Percentiles rank a stretch among this genome's conserved stretches.
phyloP scores from a whole-genome alignment of 2,888 invertebrate species.

The Cylloceria caligata region DNA sequence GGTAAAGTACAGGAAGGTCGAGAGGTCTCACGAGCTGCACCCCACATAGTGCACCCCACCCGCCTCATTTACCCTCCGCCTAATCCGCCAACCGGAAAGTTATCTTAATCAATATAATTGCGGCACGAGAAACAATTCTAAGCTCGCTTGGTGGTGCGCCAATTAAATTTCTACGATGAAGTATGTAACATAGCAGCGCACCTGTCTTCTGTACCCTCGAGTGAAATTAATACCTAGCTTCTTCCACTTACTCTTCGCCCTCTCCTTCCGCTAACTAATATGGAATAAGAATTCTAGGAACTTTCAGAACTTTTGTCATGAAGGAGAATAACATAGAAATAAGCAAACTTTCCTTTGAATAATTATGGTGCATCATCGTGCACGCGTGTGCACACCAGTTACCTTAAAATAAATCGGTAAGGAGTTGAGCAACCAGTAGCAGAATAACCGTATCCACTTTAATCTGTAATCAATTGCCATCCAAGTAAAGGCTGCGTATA shows the following conservation, averaged over 20 bases:
- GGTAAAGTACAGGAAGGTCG: conserved; percentile 62
- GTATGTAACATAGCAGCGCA: neutral
- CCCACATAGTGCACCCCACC: conserved; percentile 40
- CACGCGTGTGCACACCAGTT: too few species aligned
- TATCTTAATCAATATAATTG: conserved; percentile 68
- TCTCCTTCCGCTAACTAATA: conserved; percentile 52
- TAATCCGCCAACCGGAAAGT: conserved; percentile 54
- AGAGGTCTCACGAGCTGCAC: conserved; percentile 45
- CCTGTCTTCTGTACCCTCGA: conserved; percentile 4
- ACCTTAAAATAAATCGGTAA: too few species aligned
- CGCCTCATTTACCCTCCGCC: conserved; percentile 12
- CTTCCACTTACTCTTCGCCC: conserved; percentile 10
- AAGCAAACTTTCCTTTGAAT: neutral
- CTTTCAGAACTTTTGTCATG: neutral
- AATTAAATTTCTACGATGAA: conserved; percentile 62
- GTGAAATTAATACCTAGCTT: conserved; percentile 58
- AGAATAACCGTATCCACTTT: too few species aligned
- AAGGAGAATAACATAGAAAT: conserved; percentile 1
- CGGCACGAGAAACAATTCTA: conserved; percentile 66
- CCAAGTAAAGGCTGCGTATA: neutral
- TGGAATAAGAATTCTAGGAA: conserved; percentile 40
- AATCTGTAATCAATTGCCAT: too few species aligned
- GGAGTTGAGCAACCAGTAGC: too few species aligned
- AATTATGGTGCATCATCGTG: neutral
- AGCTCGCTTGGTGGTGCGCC: conserved; percentile 64